Conservation (phyloP, 2,888 invertebrate species). For the Rhingia rostrata region DNA sequence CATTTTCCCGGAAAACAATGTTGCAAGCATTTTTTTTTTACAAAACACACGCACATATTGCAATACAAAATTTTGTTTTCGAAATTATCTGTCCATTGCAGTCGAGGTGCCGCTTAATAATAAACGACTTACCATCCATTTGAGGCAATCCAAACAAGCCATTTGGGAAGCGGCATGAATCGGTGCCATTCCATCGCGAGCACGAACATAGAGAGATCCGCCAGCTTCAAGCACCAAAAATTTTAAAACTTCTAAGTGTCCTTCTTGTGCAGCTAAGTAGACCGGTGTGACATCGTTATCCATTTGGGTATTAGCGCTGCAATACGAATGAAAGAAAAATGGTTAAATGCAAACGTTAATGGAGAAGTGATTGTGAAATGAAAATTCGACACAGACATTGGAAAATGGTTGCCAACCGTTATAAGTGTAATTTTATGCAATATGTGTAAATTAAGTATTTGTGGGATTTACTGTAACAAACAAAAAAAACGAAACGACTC, state of each 20-base stretch:
- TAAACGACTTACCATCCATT: slow-evolving; percentile 90
- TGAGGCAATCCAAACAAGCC: slow-evolving; percentile 92
- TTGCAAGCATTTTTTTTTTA: too few relatives aligned
- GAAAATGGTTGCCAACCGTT: not conserved
- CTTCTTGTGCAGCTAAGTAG: slow-evolving; percentile 94
- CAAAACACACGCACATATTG: too few relatives aligned
- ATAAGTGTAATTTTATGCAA: slow-evolving; percentile 32
- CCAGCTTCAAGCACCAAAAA: slow-evolving; percentile 93
- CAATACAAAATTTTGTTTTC: too few relatives aligned
- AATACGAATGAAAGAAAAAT: slow-evolving; percentile 76
- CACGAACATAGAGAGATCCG: slow-evolving; percentile 91
- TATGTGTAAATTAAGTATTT: not conserved
- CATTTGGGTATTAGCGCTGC: slow-evolving; percentile 95
- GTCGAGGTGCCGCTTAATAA: too few relatives aligned
- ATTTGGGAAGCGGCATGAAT: slow-evolving; percentile 95
- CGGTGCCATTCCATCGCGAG: slow-evolving; percentile 95
- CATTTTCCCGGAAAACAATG: too few relatives aligned
- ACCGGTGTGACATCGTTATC: slow-evolving; percentile 96
- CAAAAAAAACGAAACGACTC: not conserved
- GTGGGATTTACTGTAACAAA: not conserved
- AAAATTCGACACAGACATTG: slow-evolving; percentile 9
- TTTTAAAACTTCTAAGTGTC: slow-evolving; percentile 92
- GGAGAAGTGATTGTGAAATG: slow-evolving; percentile 40
- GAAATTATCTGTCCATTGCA: too few relatives aligned
- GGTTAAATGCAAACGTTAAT: slow-evolving; percentile 13